Conservation (phyloP, 2,113 vertebrate species). For the Melospiza melodia region DNA sequence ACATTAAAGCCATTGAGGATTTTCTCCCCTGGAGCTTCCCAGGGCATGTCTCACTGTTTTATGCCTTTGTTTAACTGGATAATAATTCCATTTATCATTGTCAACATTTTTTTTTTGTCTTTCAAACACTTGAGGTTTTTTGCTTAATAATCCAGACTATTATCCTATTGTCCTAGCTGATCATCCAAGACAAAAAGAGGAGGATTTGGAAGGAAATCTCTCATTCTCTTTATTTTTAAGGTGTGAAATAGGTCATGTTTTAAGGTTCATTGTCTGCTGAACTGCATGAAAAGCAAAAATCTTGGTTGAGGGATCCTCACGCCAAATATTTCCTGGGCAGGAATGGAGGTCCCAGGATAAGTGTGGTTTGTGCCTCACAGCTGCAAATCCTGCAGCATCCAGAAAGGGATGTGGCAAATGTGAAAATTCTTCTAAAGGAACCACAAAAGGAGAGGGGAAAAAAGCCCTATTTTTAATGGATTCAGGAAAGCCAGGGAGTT, state of each 20-base stretch:
- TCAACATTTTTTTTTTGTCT: background rate
- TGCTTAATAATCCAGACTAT: background rate
- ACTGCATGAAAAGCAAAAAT: background rate
- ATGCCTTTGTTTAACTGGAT: background rate
- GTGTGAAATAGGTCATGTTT: background rate
- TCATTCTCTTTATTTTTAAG: background rate
- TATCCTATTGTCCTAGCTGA: background rate
- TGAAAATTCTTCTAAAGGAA: background rate
- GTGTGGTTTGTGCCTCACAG: background rate
- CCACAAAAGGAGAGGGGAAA: rapidly evolving
- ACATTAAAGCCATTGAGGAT: background rate
- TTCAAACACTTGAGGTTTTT: background rate
- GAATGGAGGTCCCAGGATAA: background rate
- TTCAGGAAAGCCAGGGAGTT: background rate
- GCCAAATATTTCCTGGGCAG: rapidly evolving
- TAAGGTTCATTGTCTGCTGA: background rate
- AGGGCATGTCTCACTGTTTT: background rate
- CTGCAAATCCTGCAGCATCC: background rate
- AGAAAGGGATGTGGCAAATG: background rate
- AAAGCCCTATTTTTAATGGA: background rate
- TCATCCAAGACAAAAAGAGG: background rate
- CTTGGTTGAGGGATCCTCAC: background rate
- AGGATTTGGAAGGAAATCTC: background rate
- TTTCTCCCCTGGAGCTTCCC: background rate
- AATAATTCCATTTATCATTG: background rate